These are phyloP conservation scores for Hemiprocne comata DNA, from an alignment of 2,113 vertebrate genomes.

Conservation along the genomic window DNA sequence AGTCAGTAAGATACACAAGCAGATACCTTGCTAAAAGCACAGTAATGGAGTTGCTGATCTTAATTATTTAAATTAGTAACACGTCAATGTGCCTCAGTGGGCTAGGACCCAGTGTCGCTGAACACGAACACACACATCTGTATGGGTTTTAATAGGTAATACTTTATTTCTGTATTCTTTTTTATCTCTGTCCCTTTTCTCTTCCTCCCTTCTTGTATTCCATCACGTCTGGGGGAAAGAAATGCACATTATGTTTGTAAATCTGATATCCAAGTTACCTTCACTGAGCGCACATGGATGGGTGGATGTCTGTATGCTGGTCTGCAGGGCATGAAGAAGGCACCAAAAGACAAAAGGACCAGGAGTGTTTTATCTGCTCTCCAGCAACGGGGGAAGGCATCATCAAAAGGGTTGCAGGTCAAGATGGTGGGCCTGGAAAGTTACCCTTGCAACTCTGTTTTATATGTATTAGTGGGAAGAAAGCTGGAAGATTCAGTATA, in stretches of 20 bases:
- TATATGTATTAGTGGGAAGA: neutral
- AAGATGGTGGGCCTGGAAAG: neutral
- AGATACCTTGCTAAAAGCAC: neutral
- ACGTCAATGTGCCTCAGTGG: accelerated
- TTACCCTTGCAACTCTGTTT: neutral
- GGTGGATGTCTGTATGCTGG: accelerated
- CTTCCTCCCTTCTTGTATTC: neutral
- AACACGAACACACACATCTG: neutral
- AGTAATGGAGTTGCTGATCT: neutral
- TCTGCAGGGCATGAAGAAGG: neutral
- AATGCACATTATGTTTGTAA: neutral
- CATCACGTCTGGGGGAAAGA: neutral
- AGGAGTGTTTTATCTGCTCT: neutral
- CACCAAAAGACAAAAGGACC: neutral
- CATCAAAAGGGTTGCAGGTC: neutral
- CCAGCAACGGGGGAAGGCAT: accelerated
- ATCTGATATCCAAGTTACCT: neutral
- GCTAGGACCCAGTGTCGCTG: neutral
- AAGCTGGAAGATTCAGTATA: neutral
- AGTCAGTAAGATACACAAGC: neutral
- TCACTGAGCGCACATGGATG: neutral
- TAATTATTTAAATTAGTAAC: neutral
- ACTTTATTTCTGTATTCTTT: neutral
- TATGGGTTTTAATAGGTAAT: neutral
- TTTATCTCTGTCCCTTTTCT: neutral